A percentile compares a stretch with the other conserved stretches of the same genome.
phyloP scores from a whole-genome alignment of 2,113 vertebrate genomes.

The Apodemus sylvaticus region DNA sequence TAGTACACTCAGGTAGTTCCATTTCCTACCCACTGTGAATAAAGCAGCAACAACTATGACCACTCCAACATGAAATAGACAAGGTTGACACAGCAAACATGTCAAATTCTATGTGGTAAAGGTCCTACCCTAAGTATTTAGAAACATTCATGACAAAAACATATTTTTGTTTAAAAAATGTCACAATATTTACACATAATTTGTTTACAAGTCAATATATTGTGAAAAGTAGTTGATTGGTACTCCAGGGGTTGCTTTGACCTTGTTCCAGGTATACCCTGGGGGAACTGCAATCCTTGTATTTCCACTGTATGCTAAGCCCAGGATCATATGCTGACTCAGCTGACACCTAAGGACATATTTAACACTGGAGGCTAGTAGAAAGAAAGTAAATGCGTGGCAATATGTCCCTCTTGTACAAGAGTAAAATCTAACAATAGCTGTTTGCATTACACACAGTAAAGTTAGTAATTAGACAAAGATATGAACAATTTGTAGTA shows the following conservation, averaged over 20 bases:
- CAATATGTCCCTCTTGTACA: background rate
- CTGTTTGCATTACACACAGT: background rate
- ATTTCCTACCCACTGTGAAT: background rate
- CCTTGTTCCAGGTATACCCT: background rate
- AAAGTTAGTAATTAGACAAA: background rate
- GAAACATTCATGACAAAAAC: background rate
- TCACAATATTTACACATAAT: background rate
- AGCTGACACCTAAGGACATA: background rate
- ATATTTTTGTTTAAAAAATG: background rate
- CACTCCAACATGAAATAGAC: background rate
- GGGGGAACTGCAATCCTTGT: background rate
- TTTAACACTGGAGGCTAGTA: background rate
- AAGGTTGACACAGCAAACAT: background rate
- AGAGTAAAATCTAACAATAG: background rate
- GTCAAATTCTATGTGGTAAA: background rate
- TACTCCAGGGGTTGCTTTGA: background rate
- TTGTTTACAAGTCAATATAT: background rate
- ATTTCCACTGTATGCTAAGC: background rate
- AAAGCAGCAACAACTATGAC: background rate
- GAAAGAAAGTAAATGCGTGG: background rate
- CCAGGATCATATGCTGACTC: background rate
- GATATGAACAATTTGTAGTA: background rate
- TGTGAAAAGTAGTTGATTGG: conserved; percentile 3
- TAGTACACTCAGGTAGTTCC: background rate
- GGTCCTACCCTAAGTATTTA: background rate